Evolutionary conservation across 1,140 invertebrate genomes (phyloP), one percentile per base, ranked within the genome.

Genomic region (Hyphantria cunea): DNA sequence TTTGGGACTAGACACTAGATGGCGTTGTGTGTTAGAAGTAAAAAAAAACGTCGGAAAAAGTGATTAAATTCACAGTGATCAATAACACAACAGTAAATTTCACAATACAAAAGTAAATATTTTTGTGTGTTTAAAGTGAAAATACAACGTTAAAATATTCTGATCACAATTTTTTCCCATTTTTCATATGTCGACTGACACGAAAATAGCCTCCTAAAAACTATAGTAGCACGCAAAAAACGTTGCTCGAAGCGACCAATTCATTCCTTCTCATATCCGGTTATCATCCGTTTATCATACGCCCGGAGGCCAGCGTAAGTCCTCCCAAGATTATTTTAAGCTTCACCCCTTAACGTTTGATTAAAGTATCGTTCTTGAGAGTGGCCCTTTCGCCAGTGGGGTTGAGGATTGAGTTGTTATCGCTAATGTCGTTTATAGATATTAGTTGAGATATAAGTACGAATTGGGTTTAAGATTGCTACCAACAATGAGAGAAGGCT

Each of bases 231-330:
- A 73, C 64, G 75, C 74, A 76, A 78, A 80, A 82, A 82, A 70
- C 65, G 66, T 78, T 53, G 78, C 80, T 79, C 55, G 53, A 49
- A 77, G 78, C 73, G 51, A 61, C 70, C 79, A 84, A 86, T 84
- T 86, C 80, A 79, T 82, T 82, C 78, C 74, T 72, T 63, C 72
- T 71, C 70, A 83, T 84, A 84, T 79, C 80, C 76, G 76, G 78
- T 83, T 84, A 84, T 86, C 78, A 74, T 65, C 74, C 70, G 70
- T 83, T 86, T 83, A 86, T 86, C 83, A 86, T 86, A 74, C 73
- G 80, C 81, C 78, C 64, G 53, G 71, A 73, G 80, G 74, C 52
- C 51, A 59, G 62, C 72, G 70, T 78, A 66, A 77, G 74, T 78
- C 65, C 68, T 67, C 60, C 66, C 70, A 66, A 85, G 80, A 81